phyloP scores from a whole-genome alignment of 1,140 invertebrate species.

The Dufourea novaeangliae region DNA sequence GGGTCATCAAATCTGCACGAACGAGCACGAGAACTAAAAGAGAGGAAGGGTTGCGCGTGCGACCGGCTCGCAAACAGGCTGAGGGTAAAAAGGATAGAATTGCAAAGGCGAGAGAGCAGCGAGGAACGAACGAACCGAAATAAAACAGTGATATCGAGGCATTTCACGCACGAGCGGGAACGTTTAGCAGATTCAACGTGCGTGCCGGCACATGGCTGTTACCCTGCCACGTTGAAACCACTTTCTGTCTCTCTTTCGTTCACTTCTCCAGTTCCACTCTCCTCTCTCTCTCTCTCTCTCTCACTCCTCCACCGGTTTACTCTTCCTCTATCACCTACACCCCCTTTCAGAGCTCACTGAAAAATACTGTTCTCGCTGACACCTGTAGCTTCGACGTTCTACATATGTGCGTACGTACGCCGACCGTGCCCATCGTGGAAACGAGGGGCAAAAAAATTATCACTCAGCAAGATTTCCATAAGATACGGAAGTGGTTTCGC shows the following conservation, averaged over 20 bases:
- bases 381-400: constrained; percentile 82
- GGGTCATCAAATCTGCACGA: constrained; percentile 67
- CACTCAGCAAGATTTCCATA: constrained; percentile 56
- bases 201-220: constrained; percentile 64
- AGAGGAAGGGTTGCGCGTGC: constrained; percentile 56
- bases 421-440: constrained; percentile 55
- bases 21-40: constrained; percentile 45
- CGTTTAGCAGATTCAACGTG: constrained; percentile 81
- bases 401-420: constrained; percentile 73
- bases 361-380: constrained; percentile 81
- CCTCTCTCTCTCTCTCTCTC: constrained; percentile 30
- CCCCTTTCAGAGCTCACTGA: constrained; percentile 70
- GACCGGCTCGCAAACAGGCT: constrained; percentile 44
- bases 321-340: constrained; percentile 55
- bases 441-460: constrained; percentile 59
- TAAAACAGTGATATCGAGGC: constrained; percentile 82
- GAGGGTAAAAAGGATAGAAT: constrained; percentile 69
- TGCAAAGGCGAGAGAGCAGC: constrained; percentile 65
- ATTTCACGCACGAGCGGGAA: constrained; percentile 82
- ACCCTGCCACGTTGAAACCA: constrained; percentile 52
- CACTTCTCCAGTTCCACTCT: constrained; percentile 33
- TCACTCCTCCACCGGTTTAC: constrained; percentile 21
- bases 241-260: constrained; percentile 35
- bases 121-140: constrained; percentile 74
- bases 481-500: neutral